A percentile compares a stretch with the other conserved stretches of the same genome.
phyloP scores from a whole-genome alignment of 2,797 vertebrate species.

The Sebastes cheni region DNA sequence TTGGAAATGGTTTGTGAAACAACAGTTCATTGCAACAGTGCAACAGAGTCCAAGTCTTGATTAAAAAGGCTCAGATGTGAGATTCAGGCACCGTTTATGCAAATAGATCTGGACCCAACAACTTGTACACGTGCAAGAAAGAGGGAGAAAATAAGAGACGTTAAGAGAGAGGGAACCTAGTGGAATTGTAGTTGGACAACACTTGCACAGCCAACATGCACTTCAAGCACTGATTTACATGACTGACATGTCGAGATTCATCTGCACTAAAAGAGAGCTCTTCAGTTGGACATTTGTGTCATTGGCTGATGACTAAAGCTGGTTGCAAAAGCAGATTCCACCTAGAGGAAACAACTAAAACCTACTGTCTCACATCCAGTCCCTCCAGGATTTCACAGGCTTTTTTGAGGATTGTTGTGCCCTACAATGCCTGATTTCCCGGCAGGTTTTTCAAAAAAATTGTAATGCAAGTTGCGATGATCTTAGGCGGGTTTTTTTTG shows the following conservation, averaged over 20 bases:
- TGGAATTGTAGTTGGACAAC: not conserved
- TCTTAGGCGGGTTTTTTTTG: too few relatives aligned
- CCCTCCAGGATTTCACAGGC: too few relatives aligned
- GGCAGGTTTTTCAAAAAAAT: too few relatives aligned
- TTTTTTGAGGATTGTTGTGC: too few relatives aligned
- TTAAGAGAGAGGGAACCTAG: not conserved
- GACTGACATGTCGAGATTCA: not conserved
- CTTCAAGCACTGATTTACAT: conserved; percentile 3
- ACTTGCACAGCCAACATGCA: not conserved
- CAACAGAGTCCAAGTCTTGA: not conserved
- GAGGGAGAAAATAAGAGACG: not conserved
- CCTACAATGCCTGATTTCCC: too few relatives aligned
- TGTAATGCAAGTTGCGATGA: too few relatives aligned
- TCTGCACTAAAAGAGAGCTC: not conserved
- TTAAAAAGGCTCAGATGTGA: conserved; percentile 24
- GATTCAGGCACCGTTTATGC: not conserved
- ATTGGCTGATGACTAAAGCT: not conserved
- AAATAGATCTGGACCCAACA: conserved; percentile 10
- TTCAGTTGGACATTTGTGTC: not conserved
- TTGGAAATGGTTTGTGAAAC: conserved; percentile 61
- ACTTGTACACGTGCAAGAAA: not conserved
- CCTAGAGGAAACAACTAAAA: not conserved
- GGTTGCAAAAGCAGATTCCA: not conserved
- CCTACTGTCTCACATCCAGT: not conserved
- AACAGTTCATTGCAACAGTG: conserved; percentile 13